phyloP scores from a whole-genome alignment of 2,797 vertebrate species.

The Martes flavigula region DNA sequence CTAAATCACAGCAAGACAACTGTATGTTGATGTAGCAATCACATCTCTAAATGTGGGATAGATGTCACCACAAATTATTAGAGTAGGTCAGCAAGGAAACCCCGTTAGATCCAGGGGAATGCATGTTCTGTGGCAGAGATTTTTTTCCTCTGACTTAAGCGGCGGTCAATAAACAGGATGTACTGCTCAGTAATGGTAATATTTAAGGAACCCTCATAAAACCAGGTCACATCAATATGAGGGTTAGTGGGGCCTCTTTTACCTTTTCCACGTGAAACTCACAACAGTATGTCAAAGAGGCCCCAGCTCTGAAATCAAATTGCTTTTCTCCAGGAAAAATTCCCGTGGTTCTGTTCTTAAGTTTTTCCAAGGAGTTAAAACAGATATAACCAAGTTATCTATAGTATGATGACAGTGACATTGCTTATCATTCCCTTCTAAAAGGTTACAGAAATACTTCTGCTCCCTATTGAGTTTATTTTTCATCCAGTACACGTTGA shows the following conservation, averaged over 20 bases:
- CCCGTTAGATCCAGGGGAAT: neutral
- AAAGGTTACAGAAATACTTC: slow-evolving; percentile 45
- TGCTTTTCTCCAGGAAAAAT: slow-evolving; percentile 33
- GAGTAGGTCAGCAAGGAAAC: neutral
- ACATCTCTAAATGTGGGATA: neutral
- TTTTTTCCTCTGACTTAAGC: neutral
- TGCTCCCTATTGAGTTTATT: slow-evolving; percentile 13
- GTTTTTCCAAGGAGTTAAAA: slow-evolving; percentile 52
- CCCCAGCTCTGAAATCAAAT: neutral
- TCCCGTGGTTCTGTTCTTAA: neutral
- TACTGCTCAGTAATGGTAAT: neutral
- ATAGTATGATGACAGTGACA: neutral
- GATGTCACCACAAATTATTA: neutral
- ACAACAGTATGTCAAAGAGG: neutral
- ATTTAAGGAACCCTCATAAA: neutral
- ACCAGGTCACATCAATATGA: neutral
- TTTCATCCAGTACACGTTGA: slow-evolving; percentile 35
- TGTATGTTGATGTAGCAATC: neutral
- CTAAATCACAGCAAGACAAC: neutral
- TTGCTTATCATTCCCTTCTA: neutral
- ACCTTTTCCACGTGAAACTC: neutral
- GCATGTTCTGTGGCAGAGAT: rapidly evolving
- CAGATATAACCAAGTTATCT: neutral
- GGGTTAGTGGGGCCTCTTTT: neutral
- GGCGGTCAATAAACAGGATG: neutral